These are phyloP conservation scores for Copidosoma aretas DNA, from an alignment of 2,888 invertebrate genomes.

Conservation along the genomic window DNA sequence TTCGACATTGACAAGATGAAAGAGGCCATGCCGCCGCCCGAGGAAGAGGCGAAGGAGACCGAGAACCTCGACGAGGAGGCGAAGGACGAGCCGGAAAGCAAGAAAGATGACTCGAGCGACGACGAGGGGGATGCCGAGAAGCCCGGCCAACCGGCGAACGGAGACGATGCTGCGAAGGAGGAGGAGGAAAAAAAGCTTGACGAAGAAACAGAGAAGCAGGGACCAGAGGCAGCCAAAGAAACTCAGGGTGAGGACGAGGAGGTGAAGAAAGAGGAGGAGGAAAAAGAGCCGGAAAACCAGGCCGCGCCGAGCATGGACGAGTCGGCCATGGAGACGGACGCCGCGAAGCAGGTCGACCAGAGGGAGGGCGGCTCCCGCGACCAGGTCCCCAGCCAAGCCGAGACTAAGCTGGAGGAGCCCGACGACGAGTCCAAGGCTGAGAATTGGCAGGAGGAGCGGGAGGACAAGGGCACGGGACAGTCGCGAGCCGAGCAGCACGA, in stretches of 20 bases:
- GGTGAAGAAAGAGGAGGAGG: conserved; percentile 56
- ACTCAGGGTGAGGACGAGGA: conserved; percentile 63
- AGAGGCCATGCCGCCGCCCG: conserved; percentile 57
- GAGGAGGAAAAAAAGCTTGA: conserved; percentile 53
- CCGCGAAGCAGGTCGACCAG: conserved; percentile 64
- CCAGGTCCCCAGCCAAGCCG: conserved; percentile 47
- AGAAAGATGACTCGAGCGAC: conserved; percentile 64
- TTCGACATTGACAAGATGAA: conserved; percentile 86
- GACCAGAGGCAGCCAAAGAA: conserved; percentile 47
- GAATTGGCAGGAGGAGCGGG: conserved; percentile 52
- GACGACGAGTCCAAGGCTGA: conserved; percentile 27
- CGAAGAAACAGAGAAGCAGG: conserved; percentile 49
- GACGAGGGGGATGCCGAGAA: conserved; percentile 61
- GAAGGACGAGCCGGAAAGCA: conserved; percentile 57
- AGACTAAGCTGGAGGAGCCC: conserved; percentile 11
- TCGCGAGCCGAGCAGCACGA: conserved; percentile 77
- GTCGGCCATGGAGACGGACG: conserved; percentile 58
- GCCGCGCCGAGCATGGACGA: conserved; percentile 57
- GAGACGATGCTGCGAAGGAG: conserved; percentile 44
- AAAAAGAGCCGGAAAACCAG: conserved; percentile 45
- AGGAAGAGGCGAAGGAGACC: conserved; percentile 56
- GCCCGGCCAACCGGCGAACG: conserved; percentile 53
- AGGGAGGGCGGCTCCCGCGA: conserved; percentile 61
- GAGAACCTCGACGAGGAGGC: conserved; percentile 56
- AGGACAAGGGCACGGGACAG: conserved; percentile 75